phyloP scores from a whole-genome alignment of 2,888 invertebrate genomes.

The Hofmannophila pseudospretella region DNA sequence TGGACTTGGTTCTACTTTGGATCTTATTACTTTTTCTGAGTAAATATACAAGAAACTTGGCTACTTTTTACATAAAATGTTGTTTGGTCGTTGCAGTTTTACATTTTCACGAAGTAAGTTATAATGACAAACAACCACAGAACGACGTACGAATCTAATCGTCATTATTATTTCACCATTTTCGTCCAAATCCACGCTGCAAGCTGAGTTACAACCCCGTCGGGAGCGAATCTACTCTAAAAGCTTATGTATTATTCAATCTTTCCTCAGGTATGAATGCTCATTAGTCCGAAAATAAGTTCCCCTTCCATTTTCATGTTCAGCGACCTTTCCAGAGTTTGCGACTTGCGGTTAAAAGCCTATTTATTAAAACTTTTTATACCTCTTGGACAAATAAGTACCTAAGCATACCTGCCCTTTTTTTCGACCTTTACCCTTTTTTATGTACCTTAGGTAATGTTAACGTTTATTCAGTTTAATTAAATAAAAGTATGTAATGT shows the following conservation, averaged over 20 bases:
- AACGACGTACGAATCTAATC: conserved; percentile 39
- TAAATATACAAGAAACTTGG: too few species aligned
- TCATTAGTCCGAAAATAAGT: conserved; percentile 64
- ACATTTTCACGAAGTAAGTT: conserved; percentile 28
- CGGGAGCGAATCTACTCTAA: conserved; percentile 54
- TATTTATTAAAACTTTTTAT: conserved; percentile 19
- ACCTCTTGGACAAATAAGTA: conserved; percentile 4
- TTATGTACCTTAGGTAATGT: not conserved
- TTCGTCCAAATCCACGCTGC: conserved; percentile 40
- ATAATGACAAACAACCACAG: conserved; percentile 36
- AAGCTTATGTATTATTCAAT: conserved; percentile 64
- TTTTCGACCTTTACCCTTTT: conserved; percentile 1
- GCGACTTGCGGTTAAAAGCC: conserved; percentile 16
- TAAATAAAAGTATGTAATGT: conserved; percentile 12
- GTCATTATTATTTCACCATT: conserved; percentile 46
- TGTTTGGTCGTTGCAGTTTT: too few species aligned
- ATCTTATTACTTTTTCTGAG: too few species aligned
- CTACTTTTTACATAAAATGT: too few species aligned
- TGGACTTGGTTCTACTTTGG: too few species aligned
- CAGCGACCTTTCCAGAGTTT: conserved; percentile 38
- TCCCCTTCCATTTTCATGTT: conserved; percentile 37
- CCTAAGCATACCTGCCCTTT: not conserved
- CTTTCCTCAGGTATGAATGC: conserved; percentile 68
- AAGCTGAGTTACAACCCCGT: conserved; percentile 53
- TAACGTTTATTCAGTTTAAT: not conserved